Base-by-base conservation (phyloP, 2,888 invertebrate species). In the Chaetogeoica ovagalla region DNA sequence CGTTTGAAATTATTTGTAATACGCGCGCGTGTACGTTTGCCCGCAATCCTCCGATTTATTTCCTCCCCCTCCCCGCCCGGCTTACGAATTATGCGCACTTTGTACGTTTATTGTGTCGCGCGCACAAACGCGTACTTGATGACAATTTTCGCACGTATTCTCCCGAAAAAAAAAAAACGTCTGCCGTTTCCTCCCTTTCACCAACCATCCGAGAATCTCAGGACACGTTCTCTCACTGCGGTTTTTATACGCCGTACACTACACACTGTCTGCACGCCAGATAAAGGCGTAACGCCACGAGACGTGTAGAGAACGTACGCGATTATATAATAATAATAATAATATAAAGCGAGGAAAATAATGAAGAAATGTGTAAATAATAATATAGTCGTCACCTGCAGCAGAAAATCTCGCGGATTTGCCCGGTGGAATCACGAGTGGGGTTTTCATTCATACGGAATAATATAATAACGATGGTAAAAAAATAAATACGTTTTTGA, bases 401-500 rank as follows among this genome's bases (percentile, higher is more conserved):
- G 57, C 39, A 17, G 60, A 43, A 59, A 75, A 66, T 66, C 66
- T 70, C 8, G 70, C 60, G 77, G 69, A 70, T 77, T 77, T 69
- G 69, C 69, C 77, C 37, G 63, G 23, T 55, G 55, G 63, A 60
- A 70, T 70, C 63, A 70, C 52, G 52, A 48, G 62, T 60, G 77
- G 70, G 70, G 66, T 30, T 69, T 68, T 60, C 48, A 68, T 77
- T 60, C 77, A 77, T 77, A 37, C 52, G 37, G 37, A 59, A 76
- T 48, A 60, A 77, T 59, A 17, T 59, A 17, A 37, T 43, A 66
- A 76, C 23, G 66, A 43, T 30, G 59, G 30, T 69, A 52, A 77
- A 60, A 60, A 74, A 63, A 65, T 65, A 74, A 55, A 74, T 65
- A 74, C 63, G 74, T 74, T 74, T 57, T 72, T 39, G 55, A 55